Conservation (phyloP, 2,797 vertebrate species). For the Scarus forsteni region DNA sequence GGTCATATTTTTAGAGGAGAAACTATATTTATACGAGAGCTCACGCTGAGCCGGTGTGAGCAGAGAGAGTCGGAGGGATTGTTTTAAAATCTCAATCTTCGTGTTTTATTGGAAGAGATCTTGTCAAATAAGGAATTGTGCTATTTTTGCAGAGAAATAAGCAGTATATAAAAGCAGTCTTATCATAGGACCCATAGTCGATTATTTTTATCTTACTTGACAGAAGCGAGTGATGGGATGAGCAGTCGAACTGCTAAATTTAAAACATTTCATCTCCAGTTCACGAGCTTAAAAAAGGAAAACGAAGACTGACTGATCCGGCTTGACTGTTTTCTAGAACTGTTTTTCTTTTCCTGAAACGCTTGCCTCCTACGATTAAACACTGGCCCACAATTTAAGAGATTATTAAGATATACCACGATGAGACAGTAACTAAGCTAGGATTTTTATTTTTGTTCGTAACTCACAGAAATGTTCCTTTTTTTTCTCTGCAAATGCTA, state of each 20-base stretch:
- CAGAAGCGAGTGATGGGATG: slow-evolving; percentile 60
- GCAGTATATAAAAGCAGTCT: slow-evolving; percentile 66
- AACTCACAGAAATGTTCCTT: slow-evolving; percentile 1
- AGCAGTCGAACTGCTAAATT: slow-evolving; percentile 77
- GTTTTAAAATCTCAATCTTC: slow-evolving; percentile 82
- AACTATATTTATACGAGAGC: slow-evolving; percentile 84
- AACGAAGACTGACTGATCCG: slow-evolving; percentile 57
- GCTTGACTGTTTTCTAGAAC: slow-evolving; percentile 64
- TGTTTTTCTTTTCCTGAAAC: slow-evolving; percentile 47
- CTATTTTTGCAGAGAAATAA: slow-evolving; percentile 78
- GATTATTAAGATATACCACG: slow-evolving; percentile 35
- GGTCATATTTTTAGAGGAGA: slow-evolving; percentile 81
- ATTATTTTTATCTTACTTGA: slow-evolving; percentile 72
- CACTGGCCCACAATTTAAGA: slow-evolving; percentile 41
- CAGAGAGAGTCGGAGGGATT: slow-evolving; percentile 76
- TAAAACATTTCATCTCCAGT: slow-evolving; percentile 68
- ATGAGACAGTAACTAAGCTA: slow-evolving; percentile 33
- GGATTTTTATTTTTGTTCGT: slow-evolving; percentile 33
- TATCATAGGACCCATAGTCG: slow-evolving; percentile 64
- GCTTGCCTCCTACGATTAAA: slow-evolving; percentile 54
- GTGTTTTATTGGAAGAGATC: slow-evolving; percentile 72
- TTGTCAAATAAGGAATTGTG: slow-evolving; percentile 72
- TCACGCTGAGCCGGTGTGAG: slow-evolving; percentile 67
- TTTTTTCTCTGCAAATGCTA: slow-evolving; percentile 27
- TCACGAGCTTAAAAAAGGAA: slow-evolving; percentile 58